Base-by-base conservation (phyloP, 2,888 invertebrate genomes). In the Lysandra bellargus region DNA sequence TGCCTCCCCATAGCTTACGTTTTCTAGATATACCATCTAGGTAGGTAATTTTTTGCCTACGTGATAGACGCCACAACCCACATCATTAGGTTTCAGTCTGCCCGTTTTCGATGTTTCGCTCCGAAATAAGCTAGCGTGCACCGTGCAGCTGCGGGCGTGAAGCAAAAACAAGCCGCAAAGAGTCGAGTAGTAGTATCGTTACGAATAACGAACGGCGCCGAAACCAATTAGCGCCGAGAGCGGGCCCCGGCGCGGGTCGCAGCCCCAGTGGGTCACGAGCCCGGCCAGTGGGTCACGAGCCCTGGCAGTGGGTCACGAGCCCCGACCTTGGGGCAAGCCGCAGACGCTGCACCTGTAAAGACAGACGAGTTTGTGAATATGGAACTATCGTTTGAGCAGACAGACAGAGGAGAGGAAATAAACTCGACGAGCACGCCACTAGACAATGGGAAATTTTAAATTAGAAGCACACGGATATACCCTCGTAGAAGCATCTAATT, bases 161-260 rank as follows among this genome's bases (percentile, higher is more conserved):
- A 69, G 33, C 69, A 69, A 69, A 30, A 69, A 69, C 69, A 69
- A 69, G 9, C 69, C 69, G 69, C 69, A 69, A 69, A 69, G 69
- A 69, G 69, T 69, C 14, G 69, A 69, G 69, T 69, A 69, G 33
- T 5, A 17, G 69, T 69, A 69, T 69, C 69, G 33, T 69, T 69
- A 69, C 69, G 69, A 69, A 33, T 69, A 69, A 69, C 69, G 69
- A 69, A 69, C 69, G 69, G 69, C 64, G 69, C 69, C 33, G 69
- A 6, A 33, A 14, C 69, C 69, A 69, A 69, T 69, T 69, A 69
- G 69, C 69, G 17, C 69, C 69, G 14, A 69, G 64, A 69, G 64
- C 64, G 64, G 61, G 64, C 64, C 12, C 7, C 12, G 64, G 33
- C 30, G 69, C 14, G 69, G 69, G 33, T 69, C 69, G 23, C 69